Evolutionary conservation across 2,797 vertebrate species (phyloP).

Genomic region (Cyprinodon diabolis): DNA sequence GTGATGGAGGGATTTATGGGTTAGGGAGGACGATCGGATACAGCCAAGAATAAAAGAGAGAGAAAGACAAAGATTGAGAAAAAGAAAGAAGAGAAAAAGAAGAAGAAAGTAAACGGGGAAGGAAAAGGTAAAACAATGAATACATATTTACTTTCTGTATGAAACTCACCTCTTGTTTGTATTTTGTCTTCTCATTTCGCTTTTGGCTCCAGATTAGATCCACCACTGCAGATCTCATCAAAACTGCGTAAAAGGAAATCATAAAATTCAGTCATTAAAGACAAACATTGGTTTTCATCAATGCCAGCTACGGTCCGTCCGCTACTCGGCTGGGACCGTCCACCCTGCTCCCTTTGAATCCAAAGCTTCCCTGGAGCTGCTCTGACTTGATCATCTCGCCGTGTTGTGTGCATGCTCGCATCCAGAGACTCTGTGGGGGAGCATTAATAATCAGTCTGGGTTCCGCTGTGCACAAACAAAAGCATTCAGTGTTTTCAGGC

Average conservation of each 20-base stretch:
- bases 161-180: too few species aligned
- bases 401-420: slow-evolving; percentile 23
- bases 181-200: too few species aligned
- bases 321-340: slow-evolving; percentile 19
- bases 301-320: slow-evolving; percentile 38
- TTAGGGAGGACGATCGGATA: too few species aligned
- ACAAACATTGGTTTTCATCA: slow-evolving; percentile 46
- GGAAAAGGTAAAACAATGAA: too few species aligned
- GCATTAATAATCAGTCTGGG: slow-evolving; percentile 19
- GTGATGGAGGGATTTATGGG: too few species aligned
- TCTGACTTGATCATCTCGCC: slow-evolving; percentile 36
- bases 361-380: slow-evolving; percentile 40
- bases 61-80: too few species aligned
- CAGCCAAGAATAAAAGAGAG: too few species aligned
- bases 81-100: too few species aligned
- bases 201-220: too few species aligned
- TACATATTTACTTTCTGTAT: too few species aligned
- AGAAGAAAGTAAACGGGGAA: too few species aligned
- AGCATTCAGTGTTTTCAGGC: slow-evolving; percentile 46
- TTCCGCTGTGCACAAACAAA: slow-evolving; percentile 42
- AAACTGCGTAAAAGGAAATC: slow-evolving; percentile 40
- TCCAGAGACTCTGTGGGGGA: slow-evolving; percentile 35
- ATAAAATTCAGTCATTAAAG: slow-evolving; percentile 31
- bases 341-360: slow-evolving; percentile 13
- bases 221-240: slow-evolving; percentile 21